Base-by-base conservation (phyloP, 2,797 vertebrate genomes). In the Microctenopoma lineatum region DNA sequence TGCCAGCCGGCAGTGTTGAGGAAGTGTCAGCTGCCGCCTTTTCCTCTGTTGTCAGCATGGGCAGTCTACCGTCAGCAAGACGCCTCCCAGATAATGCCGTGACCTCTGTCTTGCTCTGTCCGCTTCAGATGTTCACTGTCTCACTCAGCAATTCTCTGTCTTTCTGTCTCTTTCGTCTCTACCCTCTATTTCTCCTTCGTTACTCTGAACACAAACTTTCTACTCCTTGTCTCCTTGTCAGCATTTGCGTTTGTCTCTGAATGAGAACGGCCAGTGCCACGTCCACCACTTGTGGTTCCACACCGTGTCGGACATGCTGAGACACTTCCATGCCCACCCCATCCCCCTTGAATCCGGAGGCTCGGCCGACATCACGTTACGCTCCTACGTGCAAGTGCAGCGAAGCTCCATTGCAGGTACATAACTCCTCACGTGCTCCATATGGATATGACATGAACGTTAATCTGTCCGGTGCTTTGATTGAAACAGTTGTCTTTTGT, bases 231-330 rank as follows among this genome's bases (percentile, higher is more conserved):
- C 7, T 41, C 32, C 38, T 16, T 38, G 12, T 1, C 92, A 99
- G 98, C 98, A 99, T 83, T 93, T 99, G 71, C 96, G 98, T 29
- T 90, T 99, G 90, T 98, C 98, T 0, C 92, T 99, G 85, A 99
- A 98, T 0, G 97, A 97, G 77, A 97, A 91, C 0, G 96, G 98
- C 8, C 97, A 98, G 86, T 99, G 98, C 89, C 97, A 98, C 3
- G 97, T 99, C 18, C 98, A 99, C 83, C 98, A 99, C 87, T 94
- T 99, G 85, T 99, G 98, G 97, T 99, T 99, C 89, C 96, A 97
- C 94, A 97, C 96, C 0, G 95, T 99, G 75, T 95, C 96, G 0
- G 97, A 99, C 88, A 98, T 99, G 98, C 84, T 99, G 70, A 93
- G 95, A 32, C 98, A 99, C 89, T 99, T 99, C 92, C 97, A 98